Base-by-base conservation (phyloP, 2,113 vertebrate species). In the Scomber colias region DNA sequence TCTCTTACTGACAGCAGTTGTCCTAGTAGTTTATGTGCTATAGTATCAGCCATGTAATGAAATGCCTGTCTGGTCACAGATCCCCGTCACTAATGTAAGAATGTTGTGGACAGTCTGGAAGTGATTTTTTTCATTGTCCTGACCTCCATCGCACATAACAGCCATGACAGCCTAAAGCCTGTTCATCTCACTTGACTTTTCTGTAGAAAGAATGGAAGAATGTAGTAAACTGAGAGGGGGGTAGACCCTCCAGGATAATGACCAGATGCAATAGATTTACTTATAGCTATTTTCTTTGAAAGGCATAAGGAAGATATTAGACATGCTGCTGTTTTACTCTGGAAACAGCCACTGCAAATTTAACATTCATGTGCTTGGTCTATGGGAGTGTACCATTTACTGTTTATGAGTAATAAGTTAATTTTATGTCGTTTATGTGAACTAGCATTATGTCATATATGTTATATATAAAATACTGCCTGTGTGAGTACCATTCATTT, bases 81-180 rank as follows among this genome's bases (percentile, higher is more conserved):
- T 71, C 65, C 61, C 48, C 2, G 16, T 82, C 53, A 61, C 77
- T 71, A 84, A 89, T 79, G 60, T 59, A 59, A 79, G 6, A 54
- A 14, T 71, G 64, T 71, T 90, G 12, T 76, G 50, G 63, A 82
- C 51, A 31, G 81, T 79, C 65, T 90, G 71, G 80, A 90, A 57
- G 83, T 21, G 71, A 72, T 90, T 86, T 89, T 83, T 66, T 73
- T 66, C 46, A 66, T 53, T 65, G 73, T 82, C 61, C 16, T 68
- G 51, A 73, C 49, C 40, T 72, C 75, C 55, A 88, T 89, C 88
- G 84, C 84, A 74, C 76, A 19, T 84, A 86, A 86, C 13, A 78
- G 31, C 79, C 19, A 4, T 76, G 46, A 71, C 72, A 50, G 64
- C 60, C 10, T 74, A 59, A 84, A 73, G 71, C 77, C 61, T 55